Percentiles rank a stretch among this genome's conserved stretches.
Evolutionary conservation across 2,113 vertebrate species (phyloP).

Genomic region (Petrocephalus microphthalmus): DNA sequence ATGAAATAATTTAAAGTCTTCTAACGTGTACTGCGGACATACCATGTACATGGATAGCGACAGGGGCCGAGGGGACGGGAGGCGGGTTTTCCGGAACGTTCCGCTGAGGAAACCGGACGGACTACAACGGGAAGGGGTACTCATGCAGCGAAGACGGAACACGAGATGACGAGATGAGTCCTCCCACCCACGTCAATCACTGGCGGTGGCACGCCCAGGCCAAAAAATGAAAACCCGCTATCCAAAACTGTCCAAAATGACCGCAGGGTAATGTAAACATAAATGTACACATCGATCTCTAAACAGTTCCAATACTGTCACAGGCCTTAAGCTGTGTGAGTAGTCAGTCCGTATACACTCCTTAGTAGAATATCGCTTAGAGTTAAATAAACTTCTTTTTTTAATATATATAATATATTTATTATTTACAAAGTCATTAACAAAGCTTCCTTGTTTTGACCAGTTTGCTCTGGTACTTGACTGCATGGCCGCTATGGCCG

Average conservation of each 20-base stretch:
- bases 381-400: slow-evolving; percentile 67
- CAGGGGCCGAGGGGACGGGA: slow-evolving; percentile 41
- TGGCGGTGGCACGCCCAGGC: slow-evolving; percentile 33
- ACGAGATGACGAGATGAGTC: slow-evolving; percentile 44
- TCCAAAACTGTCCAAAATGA: slow-evolving; percentile 47
- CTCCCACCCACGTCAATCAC: slow-evolving; percentile 50
- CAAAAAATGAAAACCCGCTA: neutral
- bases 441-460: slow-evolving; percentile 96
- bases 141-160: slow-evolving; percentile 75
- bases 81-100: slow-evolving; percentile 51
- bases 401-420: slow-evolving; percentile 59
- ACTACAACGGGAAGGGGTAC: slow-evolving; percentile 59
- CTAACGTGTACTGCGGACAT: slow-evolving; percentile 54
- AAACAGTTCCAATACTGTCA: slow-evolving; percentile 64
- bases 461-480: slow-evolving; percentile 95
- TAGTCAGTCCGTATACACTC: slow-evolving; percentile 72
- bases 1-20: slow-evolving; percentile 97
- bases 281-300: slow-evolving; percentile 75
- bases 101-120: slow-evolving; percentile 49
- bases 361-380: slow-evolving; percentile 65
- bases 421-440: slow-evolving; percentile 63
- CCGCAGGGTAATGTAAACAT: slow-evolving; percentile 66
- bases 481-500: slow-evolving; percentile 85
- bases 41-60: slow-evolving; percentile 46
- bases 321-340: slow-evolving; percentile 67